Evolutionary conservation across 2,888 invertebrate species (phyloP), one percentile per base, ranked within the genome.

Genomic region (Drosophila parthenogenetica): DNA sequence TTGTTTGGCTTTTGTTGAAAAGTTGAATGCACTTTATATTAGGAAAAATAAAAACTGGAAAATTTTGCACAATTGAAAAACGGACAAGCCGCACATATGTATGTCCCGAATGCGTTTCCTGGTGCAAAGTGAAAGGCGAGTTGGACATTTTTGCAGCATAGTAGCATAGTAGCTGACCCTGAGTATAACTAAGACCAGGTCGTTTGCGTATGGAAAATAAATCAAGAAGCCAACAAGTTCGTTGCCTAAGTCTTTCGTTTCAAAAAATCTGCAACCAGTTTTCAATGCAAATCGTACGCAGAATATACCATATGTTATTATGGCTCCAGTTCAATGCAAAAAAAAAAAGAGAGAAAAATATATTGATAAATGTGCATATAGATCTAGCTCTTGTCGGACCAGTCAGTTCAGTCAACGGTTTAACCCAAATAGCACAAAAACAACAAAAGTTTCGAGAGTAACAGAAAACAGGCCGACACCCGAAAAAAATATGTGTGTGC

Each of bases 11-110:
- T 22, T 35, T 13, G 39, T 39, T 45, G 25, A 61, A 64, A 74
- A 89, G 89, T 85, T 89, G 88, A 85, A 89, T 85, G 88, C 75
- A 85, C 85, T 67, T 77, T 60, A 64, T 7, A 19, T 32, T 35
- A 46, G 19, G 17, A 29, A 29, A 29, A 29, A 35, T 22, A 35
- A 35, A 48, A 35, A 46, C 39, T 5, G 17, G 13, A 59, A 48
- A 57, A 45, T 7, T 7, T 48, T 19, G 17, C 32, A 59, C 25
- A 63, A 62, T 43, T 61, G 60, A 45, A 54, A 29, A 54, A 43
- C 22, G 39, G 48, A 40, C 11, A 53, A 25, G 46, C 25, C 14
- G 42, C 54, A 8, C 8, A 29, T 2, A 8, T 3, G 54, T 70
- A 35, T 16, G 53, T 77, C 64, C 64, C 43, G 51, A 59, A 10